phyloP scores from a whole-genome alignment of 2,113 vertebrate genomes.

The Neotragus moschatus region DNA sequence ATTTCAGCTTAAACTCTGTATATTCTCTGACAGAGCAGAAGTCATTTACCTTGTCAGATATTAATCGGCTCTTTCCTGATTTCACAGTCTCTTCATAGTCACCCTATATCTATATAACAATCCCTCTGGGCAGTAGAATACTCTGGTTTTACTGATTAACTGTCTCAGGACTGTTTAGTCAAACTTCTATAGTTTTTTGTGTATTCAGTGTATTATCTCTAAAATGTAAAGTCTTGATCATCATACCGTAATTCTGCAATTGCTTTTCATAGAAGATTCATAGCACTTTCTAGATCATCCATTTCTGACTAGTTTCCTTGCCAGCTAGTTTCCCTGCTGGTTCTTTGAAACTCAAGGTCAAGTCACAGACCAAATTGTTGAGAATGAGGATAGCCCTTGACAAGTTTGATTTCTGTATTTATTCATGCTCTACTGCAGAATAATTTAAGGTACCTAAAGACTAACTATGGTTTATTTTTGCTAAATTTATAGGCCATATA shows the following conservation, averaged over 20 bases:
- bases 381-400: neutral
- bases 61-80: neutral
- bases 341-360: neutral
- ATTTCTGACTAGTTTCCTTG: neutral
- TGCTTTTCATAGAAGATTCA: neutral
- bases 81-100: neutral
- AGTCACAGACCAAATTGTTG: neutral
- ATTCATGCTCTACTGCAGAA: neutral
- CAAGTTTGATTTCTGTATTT: neutral
- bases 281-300: neutral
- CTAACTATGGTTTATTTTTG: neutral
- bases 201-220: neutral
- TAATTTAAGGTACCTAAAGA: neutral
- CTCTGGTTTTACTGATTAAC: neutral
- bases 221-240: neutral
- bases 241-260: neutral
- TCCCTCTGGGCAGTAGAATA: neutral
- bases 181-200: neutral
- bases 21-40: neutral
- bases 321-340: neutral
- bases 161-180: neutral
- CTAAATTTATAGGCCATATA: neutral
- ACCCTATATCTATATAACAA: neutral
- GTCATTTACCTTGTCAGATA: neutral
- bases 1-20: neutral